phyloP scores from a whole-genome alignment of 2,113 vertebrate species.

The Pandion haliaetus region DNA sequence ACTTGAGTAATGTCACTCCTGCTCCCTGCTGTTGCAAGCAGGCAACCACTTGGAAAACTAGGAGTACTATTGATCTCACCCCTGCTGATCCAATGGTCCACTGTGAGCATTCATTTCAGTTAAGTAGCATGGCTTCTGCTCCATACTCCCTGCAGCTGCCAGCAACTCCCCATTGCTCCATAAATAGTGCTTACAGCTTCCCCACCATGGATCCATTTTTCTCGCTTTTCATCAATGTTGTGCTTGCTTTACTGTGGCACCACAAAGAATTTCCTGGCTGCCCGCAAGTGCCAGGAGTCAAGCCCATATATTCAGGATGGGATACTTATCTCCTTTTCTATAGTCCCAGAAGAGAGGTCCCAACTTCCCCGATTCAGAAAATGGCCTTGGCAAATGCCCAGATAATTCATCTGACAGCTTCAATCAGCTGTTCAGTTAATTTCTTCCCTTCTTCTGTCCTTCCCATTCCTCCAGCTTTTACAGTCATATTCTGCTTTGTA shows the following conservation, averaged over 20 bases:
- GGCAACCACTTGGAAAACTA: slow-evolving; percentile 46
- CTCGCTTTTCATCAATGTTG: slow-evolving; percentile 1
- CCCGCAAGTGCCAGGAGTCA: neutral
- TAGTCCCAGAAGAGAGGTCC: slow-evolving; percentile 11
- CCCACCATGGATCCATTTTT: slow-evolving; percentile 37
- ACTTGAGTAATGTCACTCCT: slow-evolving; percentile 7
- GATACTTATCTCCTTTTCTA: neutral
- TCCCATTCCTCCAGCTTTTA: neutral
- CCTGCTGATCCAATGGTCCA: slow-evolving; percentile 49
- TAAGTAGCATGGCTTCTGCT: slow-evolving; percentile 51
- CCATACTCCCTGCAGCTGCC: slow-evolving; percentile 8
- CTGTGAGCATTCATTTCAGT: slow-evolving; percentile 54
- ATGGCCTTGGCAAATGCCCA: slow-evolving; percentile 7
- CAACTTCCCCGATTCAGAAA: neutral
- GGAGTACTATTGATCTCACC: slow-evolving; percentile 38
- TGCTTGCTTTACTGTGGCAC: slow-evolving; percentile 26
- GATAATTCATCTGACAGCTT: slow-evolving; percentile 36
- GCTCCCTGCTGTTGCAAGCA: slow-evolving; percentile 25
- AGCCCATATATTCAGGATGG: neutral
- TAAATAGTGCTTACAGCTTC: slow-evolving; percentile 50
- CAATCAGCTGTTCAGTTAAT: slow-evolving; percentile 16
- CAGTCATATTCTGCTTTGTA: neutral
- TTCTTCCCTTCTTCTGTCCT: neutral
- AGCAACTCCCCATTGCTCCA: slow-evolving; percentile 43
- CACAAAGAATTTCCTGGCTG: neutral